These are phyloP conservation scores for Nematostella vectensis DNA, from an alignment of 92 coral and sea anemone genomes.

Conservation along the genomic window DNA sequence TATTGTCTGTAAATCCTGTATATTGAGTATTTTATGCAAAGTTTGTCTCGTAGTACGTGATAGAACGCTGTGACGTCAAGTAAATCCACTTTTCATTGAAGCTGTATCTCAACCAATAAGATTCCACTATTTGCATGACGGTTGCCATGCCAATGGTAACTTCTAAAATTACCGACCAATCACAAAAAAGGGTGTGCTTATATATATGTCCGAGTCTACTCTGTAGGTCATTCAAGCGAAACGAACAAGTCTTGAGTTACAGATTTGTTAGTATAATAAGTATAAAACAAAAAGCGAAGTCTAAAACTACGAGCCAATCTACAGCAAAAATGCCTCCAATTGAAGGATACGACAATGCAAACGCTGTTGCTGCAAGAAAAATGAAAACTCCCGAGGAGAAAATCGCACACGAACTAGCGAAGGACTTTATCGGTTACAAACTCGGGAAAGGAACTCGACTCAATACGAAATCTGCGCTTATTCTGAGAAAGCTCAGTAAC, in stretches of 20 bases:
- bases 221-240: constrained; percentile 1
- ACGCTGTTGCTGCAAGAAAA: constrained; percentile 12
- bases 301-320: background rate
- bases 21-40: no score
- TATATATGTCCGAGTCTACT: background rate
- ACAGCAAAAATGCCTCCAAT: constrained; percentile 31
- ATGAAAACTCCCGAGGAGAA: constrained; percentile 33
- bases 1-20: no score
- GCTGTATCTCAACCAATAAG: constrained; percentile 2
- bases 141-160: constrained; percentile 15
- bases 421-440: constrained; percentile 62
- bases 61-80: background rate
- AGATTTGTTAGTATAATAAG: no score
- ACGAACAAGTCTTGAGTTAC: background rate
- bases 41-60: background rate
- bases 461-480: constrained; percentile 37
- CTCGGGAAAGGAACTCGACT: constrained; percentile 41
- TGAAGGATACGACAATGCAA: constrained; percentile 9
- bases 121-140: background rate
- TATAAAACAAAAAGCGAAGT: no score
- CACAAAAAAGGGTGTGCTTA: constrained; percentile 3
- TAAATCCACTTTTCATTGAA: background rate
- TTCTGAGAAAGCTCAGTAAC: constrained; percentile 57
- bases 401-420: constrained; percentile 56
- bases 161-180: constrained; percentile 14